Percentiles rank a stretch among this genome's conserved stretches.
These are phyloP conservation scores for Sialia sialis DNA, from an alignment of 2,113 vertebrate genomes.

Conservation along the genomic window DNA sequence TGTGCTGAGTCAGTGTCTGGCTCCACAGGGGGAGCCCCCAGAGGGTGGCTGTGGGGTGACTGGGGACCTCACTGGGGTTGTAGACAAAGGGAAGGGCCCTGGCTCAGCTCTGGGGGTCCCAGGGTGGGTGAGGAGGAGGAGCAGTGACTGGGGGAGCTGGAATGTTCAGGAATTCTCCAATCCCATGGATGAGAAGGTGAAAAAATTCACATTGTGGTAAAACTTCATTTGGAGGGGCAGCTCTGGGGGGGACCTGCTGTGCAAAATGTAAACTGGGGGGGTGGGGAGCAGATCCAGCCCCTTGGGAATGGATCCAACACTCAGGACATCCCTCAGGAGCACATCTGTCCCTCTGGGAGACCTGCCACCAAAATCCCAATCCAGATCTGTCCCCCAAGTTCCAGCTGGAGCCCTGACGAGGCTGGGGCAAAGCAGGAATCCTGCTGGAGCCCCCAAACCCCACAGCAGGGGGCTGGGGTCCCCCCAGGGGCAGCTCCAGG, in stretches of 20 bases:
- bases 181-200: not conserved
- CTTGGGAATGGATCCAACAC: fast-evolving
- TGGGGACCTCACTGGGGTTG: not conserved
- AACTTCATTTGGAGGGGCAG: not conserved
- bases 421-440: not conserved
- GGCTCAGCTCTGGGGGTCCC: not conserved
- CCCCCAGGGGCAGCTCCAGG: not conserved
- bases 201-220: not conserved
- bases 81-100: not conserved
- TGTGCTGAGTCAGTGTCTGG: not conserved
- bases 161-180: not conserved
- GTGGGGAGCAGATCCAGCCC: not conserved
- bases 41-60: not conserved
- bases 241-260: not conserved
- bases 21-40: too few relatives aligned
- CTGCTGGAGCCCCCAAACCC: not conserved
- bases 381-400: not conserved
- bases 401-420: not conserved
- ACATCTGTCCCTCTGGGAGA: too few relatives aligned
- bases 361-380: not conserved
- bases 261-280: not conserved
- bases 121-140: not conserved
- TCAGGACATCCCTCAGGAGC: not conserved
- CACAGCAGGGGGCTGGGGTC: not conserved
- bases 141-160: not conserved